These are phyloP conservation scores for Dasypolia templi DNA, from an alignment of 2,888 invertebrate genomes.

Conservation along the genomic window DNA sequence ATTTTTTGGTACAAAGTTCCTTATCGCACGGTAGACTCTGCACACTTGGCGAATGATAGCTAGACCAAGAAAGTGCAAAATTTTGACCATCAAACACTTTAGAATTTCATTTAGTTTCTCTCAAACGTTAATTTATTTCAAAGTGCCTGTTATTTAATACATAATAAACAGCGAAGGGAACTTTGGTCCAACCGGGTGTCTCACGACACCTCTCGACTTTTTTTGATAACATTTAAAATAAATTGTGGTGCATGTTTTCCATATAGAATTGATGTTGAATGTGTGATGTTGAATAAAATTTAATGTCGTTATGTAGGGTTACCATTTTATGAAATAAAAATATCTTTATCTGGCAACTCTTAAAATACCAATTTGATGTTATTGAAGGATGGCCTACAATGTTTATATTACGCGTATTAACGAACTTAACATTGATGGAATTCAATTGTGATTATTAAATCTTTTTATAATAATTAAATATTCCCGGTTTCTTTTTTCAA, in stretches of 20 bases:
- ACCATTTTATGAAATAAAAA: slow-evolving; percentile 16
- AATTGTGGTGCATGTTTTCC: slow-evolving; percentile 43
- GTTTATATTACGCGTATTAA: slow-evolving; percentile 11
- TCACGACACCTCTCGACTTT: no score
- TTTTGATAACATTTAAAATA: background rate
- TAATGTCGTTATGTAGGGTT: slow-evolving; percentile 13
- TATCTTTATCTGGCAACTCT: slow-evolving; percentile 8
- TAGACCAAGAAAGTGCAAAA: no score
- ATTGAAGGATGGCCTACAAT: slow-evolving; percentile 2
- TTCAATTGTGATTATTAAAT: background rate
- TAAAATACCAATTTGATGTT: background rate
- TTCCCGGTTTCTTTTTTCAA: no score
- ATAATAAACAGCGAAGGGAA: no score
- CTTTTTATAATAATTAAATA: slow-evolving; percentile 7
- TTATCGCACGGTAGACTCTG: no score
- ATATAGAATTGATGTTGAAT: slow-evolving; percentile 29
- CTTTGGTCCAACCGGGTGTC: no score
- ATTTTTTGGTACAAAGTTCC: no score
- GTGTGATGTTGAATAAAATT: slow-evolving; percentile 25
- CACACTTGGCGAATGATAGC: no score
- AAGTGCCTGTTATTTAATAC: no score
- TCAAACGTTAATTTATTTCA: no score
- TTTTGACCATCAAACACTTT: no score
- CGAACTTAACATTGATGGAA: background rate
- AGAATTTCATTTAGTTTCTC: no score